phyloP scores from a whole-genome alignment of 2,113 vertebrate genomes.

The Clarias macrocephalus region DNA sequence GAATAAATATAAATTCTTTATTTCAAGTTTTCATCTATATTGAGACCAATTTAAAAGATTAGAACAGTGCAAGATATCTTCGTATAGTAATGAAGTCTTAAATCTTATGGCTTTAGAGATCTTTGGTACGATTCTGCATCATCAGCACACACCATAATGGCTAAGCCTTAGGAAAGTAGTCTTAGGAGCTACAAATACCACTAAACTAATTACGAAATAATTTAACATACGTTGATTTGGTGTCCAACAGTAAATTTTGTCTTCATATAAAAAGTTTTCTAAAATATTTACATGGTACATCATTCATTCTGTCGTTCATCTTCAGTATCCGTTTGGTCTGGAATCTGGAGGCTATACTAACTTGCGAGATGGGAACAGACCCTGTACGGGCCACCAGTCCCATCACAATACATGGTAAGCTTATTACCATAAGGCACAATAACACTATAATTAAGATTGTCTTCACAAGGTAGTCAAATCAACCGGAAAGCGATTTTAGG shows the following conservation, averaged over 20 bases:
- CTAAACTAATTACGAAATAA: neutral
- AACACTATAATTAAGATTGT: constrained; percentile 25
- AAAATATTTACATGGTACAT: constrained; percentile 71
- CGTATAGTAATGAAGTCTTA: constrained; percentile 9
- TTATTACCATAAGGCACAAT: constrained; percentile 59
- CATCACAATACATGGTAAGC: neutral
- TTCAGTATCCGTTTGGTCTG: neutral
- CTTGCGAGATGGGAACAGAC: neutral
- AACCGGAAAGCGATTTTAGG: neutral
- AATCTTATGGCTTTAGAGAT: constrained; percentile 62
- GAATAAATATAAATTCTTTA: constrained; percentile 9
- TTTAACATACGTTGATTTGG: neutral
- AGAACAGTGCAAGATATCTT: constrained; percentile 3
- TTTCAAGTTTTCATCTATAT: neutral
- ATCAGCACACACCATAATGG: neutral
- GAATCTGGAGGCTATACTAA: neutral
- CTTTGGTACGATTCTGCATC: constrained; percentile 57
- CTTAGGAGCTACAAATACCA: neutral
- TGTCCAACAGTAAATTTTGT: neutral
- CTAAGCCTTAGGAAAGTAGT: constrained; percentile 46
- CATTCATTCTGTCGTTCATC: neutral
- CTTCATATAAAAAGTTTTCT: constrained; percentile 27
- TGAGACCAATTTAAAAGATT: constrained; percentile 14
- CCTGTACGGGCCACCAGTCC: neutral
- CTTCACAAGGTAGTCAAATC: neutral